A percentile compares a stretch with the other conserved stretches of the same genome.
phyloP scores from a whole-genome alignment of 2,797 vertebrate genomes.

The Pagetopsis macropterus region DNA sequence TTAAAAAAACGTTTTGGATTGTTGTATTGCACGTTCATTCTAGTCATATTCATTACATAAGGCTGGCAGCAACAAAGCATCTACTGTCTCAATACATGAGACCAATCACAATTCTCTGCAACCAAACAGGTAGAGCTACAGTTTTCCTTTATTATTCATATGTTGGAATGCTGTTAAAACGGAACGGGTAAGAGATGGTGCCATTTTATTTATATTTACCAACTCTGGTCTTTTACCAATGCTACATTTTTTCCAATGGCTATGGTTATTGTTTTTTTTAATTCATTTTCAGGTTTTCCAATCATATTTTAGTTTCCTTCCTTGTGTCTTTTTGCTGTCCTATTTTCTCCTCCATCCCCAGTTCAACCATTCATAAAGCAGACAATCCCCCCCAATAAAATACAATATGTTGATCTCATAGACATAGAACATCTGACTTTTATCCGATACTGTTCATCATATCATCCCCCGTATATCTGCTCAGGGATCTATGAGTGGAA shows the following conservation, averaged over 20 bases:
- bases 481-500: not conserved
- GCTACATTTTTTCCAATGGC: not conserved
- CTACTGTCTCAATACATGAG: not conserved
- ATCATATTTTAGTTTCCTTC: not conserved
- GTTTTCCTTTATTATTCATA: not conserved
- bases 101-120: not conserved
- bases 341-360: not conserved
- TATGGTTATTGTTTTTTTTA: not conserved
- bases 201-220: not conserved
- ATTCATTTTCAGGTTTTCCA: not conserved
- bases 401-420: too few relatives aligned
- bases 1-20: not conserved
- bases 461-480: not conserved
- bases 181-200: not conserved
- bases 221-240: not conserved
- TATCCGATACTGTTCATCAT: not conserved
- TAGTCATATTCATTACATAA: constrained; percentile 11
- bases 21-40: not conserved
- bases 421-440: too few relatives aligned
- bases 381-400: not conserved
- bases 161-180: not conserved
- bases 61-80: not conserved
- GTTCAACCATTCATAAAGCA: not conserved
- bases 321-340: not conserved
- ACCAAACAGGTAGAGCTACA: not conserved